Evolutionary conservation across 92 coral and sea anemone genomes (phyloP).

Genomic region (Parazoanthus darwini): DNA sequence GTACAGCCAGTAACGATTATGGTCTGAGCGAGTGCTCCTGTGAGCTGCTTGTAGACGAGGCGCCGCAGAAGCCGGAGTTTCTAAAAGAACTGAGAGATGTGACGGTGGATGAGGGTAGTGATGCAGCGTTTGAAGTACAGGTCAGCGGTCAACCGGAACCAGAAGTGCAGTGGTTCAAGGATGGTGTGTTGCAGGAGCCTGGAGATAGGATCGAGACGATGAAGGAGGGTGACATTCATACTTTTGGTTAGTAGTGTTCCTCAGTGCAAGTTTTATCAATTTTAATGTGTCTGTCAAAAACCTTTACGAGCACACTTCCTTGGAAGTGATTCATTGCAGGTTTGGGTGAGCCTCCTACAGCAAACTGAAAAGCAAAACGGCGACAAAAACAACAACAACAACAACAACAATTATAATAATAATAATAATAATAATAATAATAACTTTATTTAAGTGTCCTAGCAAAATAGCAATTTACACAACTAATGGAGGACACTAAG

Average conservation of each 20-base stretch:
- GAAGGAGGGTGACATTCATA: slow-evolving; percentile 53
- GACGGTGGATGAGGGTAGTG: slow-evolving; percentile 56
- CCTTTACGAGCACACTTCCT: too few relatives aligned
- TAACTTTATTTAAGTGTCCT: too few relatives aligned
- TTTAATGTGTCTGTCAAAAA: too few relatives aligned
- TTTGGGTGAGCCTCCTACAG: too few relatives aligned
- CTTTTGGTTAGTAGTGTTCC: slow-evolving; percentile 9
- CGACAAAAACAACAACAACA: too few relatives aligned
- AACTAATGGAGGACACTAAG: too few relatives aligned
- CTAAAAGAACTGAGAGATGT: slow-evolving; percentile 58
- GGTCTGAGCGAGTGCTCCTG: slow-evolving; percentile 69
- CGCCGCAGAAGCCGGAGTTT: slow-evolving; percentile 72
- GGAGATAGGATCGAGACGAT: slow-evolving; percentile 61
- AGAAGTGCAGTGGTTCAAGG: slow-evolving; percentile 76
- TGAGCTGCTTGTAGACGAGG: slow-evolving; percentile 84
- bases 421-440: too few relatives aligned
- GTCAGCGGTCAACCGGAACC: slow-evolving; percentile 87
- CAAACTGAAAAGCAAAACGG: too few relatives aligned
- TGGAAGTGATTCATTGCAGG: too few relatives aligned
- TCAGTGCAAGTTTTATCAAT: background rate
- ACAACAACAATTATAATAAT: too few relatives aligned
- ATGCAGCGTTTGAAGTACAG: slow-evolving; percentile 71
- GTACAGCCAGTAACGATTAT: slow-evolving; percentile 70
- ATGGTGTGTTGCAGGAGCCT: slow-evolving; percentile 63
- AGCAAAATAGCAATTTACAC: too few relatives aligned